Base-by-base conservation (phyloP, 2,113 vertebrate genomes). In the Heteronetta atricapilla region DNA sequence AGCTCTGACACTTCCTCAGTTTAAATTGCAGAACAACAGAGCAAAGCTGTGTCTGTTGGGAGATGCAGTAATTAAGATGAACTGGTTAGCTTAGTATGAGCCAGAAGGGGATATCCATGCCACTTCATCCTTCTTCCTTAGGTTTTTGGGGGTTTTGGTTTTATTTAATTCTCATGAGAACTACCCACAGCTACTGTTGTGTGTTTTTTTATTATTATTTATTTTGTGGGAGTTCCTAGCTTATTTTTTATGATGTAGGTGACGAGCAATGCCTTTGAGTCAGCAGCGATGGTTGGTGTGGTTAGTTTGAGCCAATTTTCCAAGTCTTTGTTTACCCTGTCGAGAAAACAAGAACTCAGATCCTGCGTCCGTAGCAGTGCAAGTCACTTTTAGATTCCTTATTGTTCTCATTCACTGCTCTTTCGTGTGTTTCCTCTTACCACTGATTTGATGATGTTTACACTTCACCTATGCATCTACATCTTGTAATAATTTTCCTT, bases 141-240 rank as follows among this genome's bases (percentile, higher is more conserved):
- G 2, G 3, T 21, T 8, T 13, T 2, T n/a, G 5, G 1, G 4
- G 20, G 23, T 5, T 8, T 20, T 6, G 2, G 36, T 8, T 3
- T 16, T 17, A 55, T 59, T 34, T 7, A 1, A 2, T 4, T 38
- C 16, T 80, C 10, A 19, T 58, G 14, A 22, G 80, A 80, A 21
- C 14, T 72, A 52, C 66, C 59, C 23, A 63, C 29, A 75, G 9
- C n/a, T 46, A 66, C 52, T 63, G 10, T 79, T 25, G 23, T 52
- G 48, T 50, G 48, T 13, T 52, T 38, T 28, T 11, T 38, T 38
- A 13, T 40, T 40, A 40, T 40, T 10, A 17, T 38, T 38, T 25
- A 15, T 88, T 86, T 72, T 68, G 36, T 73, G 44, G 44, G 26
- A 89, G 14, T 58, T 72, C 22, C 77, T 86, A 82, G 34, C 46